Base-by-base conservation (phyloP, 2,888 invertebrate genomes). In the Heliconius sara region DNA sequence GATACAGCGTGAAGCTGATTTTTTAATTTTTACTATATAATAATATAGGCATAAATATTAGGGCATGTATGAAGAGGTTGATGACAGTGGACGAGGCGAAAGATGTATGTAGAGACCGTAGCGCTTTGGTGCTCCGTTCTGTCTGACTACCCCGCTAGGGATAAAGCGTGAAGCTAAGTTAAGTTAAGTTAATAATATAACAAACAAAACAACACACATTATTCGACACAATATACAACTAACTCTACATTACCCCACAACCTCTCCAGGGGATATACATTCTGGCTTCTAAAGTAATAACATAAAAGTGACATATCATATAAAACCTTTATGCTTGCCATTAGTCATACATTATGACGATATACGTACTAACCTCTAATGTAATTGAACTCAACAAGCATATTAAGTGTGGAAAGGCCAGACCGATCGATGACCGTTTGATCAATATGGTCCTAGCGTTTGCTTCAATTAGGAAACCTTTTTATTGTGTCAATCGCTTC, bases 381-480 rank as follows among this genome's bases (percentile, higher is more conserved):
- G 82, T 82, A 82, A 82, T 82, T 82, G 82, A 81, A 81, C 78
- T 78, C 81, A 82, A 82, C 81, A 80, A 82, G 82, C 81, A 81
- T 67, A 77, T 82, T 77, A 81, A 80, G 82, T 81, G 79, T 81
- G 76, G 66, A 81, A 80, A 81, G 81, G 78, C 79, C 70, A 78
- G 81, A 78, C 79, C 83, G 84, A 81, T 84, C 84, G 84, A 84
- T 84, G 80, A 39, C 73, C 72, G 83, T 82, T 83, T 81, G 83
- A 84, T 84, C 84, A 82, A 84, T 84, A 84, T 81, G 75, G 75
- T 68, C 76, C 43, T 75, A 78, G 80, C 80, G 81, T 79, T 80
- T 47, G 68, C 79, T 82, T 78, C 83, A 83, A 83, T 84, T 84
- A 84, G 82, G 79, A 81, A 83, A 78, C 79, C 79, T 77, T 83